Evolutionary conservation across 2,797 vertebrate species (phyloP), one percentile per base, ranked within the genome.

Genomic region (Dromococcyx pavoninus): DNA sequence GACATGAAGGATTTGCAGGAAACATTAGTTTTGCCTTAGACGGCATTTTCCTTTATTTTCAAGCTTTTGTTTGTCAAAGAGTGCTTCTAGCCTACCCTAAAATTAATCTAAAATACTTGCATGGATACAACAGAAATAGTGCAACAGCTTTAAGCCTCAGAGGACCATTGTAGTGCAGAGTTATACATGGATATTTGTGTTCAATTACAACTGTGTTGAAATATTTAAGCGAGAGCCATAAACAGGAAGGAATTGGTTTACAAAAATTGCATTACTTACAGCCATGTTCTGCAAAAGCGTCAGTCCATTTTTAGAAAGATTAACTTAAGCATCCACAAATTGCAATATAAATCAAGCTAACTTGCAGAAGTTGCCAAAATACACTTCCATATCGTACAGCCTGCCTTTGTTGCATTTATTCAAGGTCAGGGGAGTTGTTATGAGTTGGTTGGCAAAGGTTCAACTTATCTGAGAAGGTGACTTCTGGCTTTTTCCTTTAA

Each of bases 311-410:
- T 92, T 91, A 90, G 91, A 81, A 76, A 84, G 19, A 89, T 90
- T 67, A 70, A 39, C 66, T 72, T 76, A 85, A 76, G 16, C 48
- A 51, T 33, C 32, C 73, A 74, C 37, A 91, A 90, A 93, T 14
- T 73, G 51, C 82, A 93, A 70, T 32, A 93, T 67, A 91, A 90
- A 91, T 94, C 86, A 94, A 81, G 41, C 19, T 82, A 94, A 91
- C 76, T 48, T 91, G 46, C 17, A 23, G 2, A 62, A 81, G 30
- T 71, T 82, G 53, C 74, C 80, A 88, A 90, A 91, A 93, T 25
- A 87, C 7, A 77, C 22, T 75, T 76, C 44, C 22, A 9, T 65
- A 60, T 65, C 57, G 73, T 43, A 74, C 22, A 82, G 73, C 12
- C 18, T 86, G 65, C 48, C 64, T 90, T 92, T 67, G 37, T 14